Conservation (phyloP, 2,113 vertebrate genomes). For the Catharus bicknelli region DNA sequence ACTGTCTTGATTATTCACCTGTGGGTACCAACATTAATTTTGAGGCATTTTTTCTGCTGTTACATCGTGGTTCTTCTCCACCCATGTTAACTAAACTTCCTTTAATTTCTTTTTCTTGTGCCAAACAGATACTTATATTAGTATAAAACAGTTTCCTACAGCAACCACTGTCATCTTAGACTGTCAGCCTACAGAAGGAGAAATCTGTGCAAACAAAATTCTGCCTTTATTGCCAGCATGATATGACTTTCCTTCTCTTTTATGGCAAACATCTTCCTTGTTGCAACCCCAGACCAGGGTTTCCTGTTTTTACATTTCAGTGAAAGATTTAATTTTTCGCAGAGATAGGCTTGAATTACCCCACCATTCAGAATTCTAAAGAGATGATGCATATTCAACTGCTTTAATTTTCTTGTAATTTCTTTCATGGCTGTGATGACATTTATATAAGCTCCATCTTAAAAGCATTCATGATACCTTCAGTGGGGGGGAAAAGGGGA, state of each 20-base stretch:
- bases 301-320: neutral
- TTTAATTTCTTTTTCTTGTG: neutral
- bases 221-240: neutral
- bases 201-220: neutral
- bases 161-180: neutral
- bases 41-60: neutral
- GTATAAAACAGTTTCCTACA: neutral
- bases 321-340: neutral
- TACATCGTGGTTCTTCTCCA: neutral
- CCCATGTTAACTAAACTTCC: neutral
- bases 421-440: neutral
- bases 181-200: neutral
- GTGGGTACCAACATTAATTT: neutral
- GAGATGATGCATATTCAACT: neutral
- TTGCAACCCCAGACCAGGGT: neutral
- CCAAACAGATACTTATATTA: neutral
- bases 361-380: neutral
- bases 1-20: neutral
- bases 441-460: neutral
- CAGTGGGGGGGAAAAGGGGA: accelerated
- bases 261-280: accelerated
- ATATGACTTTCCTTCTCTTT: neutral
- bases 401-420: neutral
- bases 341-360: neutral
- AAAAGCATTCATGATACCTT: neutral